Conservation (phyloP, 1,140 invertebrate genomes). For the Hydropsyche tenuis region DNA sequence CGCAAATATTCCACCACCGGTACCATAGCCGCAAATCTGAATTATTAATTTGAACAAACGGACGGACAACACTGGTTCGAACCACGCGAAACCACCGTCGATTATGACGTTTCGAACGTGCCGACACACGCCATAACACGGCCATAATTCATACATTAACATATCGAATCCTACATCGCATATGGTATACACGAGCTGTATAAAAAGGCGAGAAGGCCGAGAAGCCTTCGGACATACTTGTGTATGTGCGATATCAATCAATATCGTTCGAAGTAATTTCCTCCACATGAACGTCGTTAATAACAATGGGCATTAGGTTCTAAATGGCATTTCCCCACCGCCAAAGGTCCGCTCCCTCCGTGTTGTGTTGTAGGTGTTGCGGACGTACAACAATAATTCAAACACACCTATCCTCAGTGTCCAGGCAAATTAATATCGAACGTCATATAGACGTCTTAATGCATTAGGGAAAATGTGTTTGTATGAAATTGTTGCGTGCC, state of each 20-base stretch:
- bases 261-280: conserved; percentile 28
- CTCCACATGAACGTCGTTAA: conserved; percentile 28
- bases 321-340: conserved; percentile 10
- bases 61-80: not conserved
- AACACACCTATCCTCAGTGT: conserved; percentile 28
- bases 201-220: not conserved
- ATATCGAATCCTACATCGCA: not conserved
- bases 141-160: not conserved
- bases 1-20: conserved; percentile 44
- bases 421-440: conserved; percentile 24
- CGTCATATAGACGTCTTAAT: conserved; percentile 21
- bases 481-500: conserved; percentile 4
- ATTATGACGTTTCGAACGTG: conserved; percentile 6
- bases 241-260: conserved; percentile 10
- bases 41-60: conserved; percentile 46
- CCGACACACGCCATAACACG: too few species aligned
- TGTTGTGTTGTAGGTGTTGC: too few species aligned
- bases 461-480: conserved; percentile 13
- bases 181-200: not conserved
- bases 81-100: not conserved
- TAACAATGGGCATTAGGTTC: conserved; percentile 30
- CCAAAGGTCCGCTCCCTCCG: too few species aligned
- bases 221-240: not conserved
- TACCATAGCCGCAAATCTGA: conserved; percentile 44
- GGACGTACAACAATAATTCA: conserved; percentile 18